Base-by-base conservation (phyloP, 2,888 invertebrate species). In the Sesia bembeciformis region DNA sequence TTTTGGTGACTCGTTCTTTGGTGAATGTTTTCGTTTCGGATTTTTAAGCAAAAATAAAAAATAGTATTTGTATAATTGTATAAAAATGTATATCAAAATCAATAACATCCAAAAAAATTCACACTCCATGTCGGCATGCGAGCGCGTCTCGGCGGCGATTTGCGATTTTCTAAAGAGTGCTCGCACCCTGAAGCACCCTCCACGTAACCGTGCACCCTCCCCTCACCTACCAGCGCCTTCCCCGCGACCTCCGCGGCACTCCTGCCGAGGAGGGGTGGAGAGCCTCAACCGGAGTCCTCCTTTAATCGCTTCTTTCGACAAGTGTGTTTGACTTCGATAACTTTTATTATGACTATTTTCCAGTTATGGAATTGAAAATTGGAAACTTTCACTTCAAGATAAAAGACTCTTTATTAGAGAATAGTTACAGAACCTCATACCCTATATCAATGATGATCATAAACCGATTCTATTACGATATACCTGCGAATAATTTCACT, bases 171-270 rank as follows among this genome's bases (percentile, higher is more conserved):
- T 60, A 59, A 64, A 84, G 85, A 76, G 84, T 79, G 71, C 84
- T 83, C 70, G 58, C 63, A 55, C 58, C 60, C 62, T 65, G 62
- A 62, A 84, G 84, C 65, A 73, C 74, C 68, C 84, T 84, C 63
- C 69, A 67, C 75, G 69, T 78, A 79, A 80, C 80, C 78, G 70
- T 69, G 23, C 23, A 23, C 23, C 23, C 62, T 65, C 59, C 60
- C 57, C 60, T 55, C 54, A 52, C 8, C 55, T 40, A 54, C 60
- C 40, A 53, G 50, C 50, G 5, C 23, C 39, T 4, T 52, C 52
- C 52, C 53, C 53, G 41, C 50, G 4, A 52, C 23, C 40, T 6
- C 43, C 43, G 42, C 43, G 6, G 4, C 50, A 8, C 40, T 52
- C 40, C 4, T 52, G 52, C 57, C 40, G 49, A 56, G 51, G 55